Evolutionary conservation across 37 sponge, comb jelly and placozoan genomes (phyloP).

Genomic region (Diacarnus erythraeanus): DNA sequence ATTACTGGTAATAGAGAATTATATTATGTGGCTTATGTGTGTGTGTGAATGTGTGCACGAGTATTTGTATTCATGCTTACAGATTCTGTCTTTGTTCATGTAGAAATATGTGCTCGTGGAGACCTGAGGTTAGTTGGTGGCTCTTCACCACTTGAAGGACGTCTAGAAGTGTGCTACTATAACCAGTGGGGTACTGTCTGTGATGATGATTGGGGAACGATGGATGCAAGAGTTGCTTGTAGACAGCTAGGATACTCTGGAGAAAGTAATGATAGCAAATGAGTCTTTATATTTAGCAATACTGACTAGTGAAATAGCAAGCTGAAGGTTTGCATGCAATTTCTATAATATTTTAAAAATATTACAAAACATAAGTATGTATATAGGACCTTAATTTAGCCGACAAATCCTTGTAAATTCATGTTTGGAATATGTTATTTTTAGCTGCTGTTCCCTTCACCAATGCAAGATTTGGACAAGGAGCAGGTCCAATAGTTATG

Average conservation of each 20-base stretch:
- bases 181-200: slow-evolving; percentile 16
- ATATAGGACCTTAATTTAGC: no score
- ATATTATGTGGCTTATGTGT: background rate
- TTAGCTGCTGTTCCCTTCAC: background rate
- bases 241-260: slow-evolving; percentile 26
- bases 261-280: background rate
- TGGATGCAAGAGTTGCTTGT: slow-evolving; percentile 26
- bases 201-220: background rate
- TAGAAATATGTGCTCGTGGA: slow-evolving; percentile 1
- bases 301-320: no score
- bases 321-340: background rate
- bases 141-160: background rate
- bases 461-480: slow-evolving; percentile 13
- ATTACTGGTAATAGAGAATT: background rate
- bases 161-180: slow-evolving; percentile 15
- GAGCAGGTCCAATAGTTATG: background rate
- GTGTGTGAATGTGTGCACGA: background rate
- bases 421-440: background rate
- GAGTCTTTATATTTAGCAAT: background rate
- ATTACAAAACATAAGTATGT: no score
- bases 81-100: no score
- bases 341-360: no score
- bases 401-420: background rate
- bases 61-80: background rate
- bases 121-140: slow-evolving; percentile 12